Evolutionary conservation across 2,797 vertebrate genomes (phyloP).

Genomic region (Notolepis coatsorum): DNA sequence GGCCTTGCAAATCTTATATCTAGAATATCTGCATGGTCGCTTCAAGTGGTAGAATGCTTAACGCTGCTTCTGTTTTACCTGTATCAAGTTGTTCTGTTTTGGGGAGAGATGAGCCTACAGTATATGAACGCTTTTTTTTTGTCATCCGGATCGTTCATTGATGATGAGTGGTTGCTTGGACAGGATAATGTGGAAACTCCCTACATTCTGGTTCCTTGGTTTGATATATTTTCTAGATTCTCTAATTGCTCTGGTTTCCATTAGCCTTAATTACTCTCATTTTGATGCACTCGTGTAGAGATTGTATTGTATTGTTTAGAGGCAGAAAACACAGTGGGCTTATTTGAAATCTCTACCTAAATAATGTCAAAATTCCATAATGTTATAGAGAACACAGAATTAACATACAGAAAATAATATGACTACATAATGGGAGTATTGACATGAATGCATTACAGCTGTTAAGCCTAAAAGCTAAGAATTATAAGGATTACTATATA

Average conservation of each 20-base stretch:
- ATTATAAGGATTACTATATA: constrained; percentile 55
- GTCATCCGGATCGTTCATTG: constrained; percentile 22
- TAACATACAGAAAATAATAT: constrained; percentile 52
- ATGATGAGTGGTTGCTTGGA: constrained; percentile 26
- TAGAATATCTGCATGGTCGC: constrained; percentile 19
- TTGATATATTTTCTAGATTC: constrained; percentile 62
- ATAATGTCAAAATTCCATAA: too few relatives aligned
- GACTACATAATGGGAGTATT: too few relatives aligned
- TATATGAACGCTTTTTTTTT: too few relatives aligned
- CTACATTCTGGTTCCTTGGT: constrained; percentile 58
- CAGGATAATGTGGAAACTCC: constrained; percentile 37
- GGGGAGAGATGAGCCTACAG: constrained; percentile 10
- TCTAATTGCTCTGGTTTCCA: constrained; percentile 61
- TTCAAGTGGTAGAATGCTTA: constrained; percentile 24
- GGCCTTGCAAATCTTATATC: constrained; percentile 54
- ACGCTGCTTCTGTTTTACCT: constrained; percentile 30
- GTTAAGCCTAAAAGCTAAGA: constrained; percentile 57
- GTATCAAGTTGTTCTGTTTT: constrained; percentile 20
- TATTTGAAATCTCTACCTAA: too few relatives aligned
- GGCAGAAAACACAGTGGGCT: too few relatives aligned
- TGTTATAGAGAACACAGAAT: constrained; percentile 67
- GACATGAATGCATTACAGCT: constrained; percentile 64
- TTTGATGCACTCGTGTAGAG: constrained; percentile 68
- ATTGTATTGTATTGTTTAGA: too few relatives aligned
- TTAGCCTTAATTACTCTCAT: constrained; percentile 33